phyloP scores from a whole-genome alignment of 2,888 invertebrate genomes.

The Stenchaetothrips biformis region DNA sequence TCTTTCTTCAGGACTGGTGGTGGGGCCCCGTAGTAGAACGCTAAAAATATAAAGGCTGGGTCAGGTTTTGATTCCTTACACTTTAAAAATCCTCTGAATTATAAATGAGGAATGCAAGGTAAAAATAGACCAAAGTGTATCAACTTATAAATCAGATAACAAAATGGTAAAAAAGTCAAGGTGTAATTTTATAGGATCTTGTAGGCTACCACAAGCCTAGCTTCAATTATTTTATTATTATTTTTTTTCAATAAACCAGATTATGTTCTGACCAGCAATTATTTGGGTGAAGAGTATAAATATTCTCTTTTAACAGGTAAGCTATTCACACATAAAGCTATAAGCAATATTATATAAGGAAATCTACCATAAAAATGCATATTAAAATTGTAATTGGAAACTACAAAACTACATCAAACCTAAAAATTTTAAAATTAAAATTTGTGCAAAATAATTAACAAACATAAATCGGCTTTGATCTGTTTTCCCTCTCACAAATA shows the following conservation, averaged over 20 bases:
- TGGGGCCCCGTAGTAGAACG: constrained; percentile 8
- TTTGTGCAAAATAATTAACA: background rate
- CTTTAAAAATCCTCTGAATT: background rate
- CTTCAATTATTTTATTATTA: too few relatives aligned
- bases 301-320: background rate
- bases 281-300: background rate
- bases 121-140: constrained; percentile 1
- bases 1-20: constrained; percentile 5
- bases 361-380: background rate
- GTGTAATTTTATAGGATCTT: too few relatives aligned
- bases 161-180: background rate
- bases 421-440: background rate
- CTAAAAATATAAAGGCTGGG: constrained; percentile 10
- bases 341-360: background rate
- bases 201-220: too few relatives aligned
- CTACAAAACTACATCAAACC: constrained; percentile 8
- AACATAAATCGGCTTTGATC: background rate
- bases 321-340: constrained; percentile 12
- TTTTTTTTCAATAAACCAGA: background rate
- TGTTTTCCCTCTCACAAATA: background rate
- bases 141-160: background rate
- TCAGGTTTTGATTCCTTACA: background rate
- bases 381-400: background rate
- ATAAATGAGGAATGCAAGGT: background rate
- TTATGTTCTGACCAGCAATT: background rate